Evolutionary conservation across 1,140 invertebrate species (phyloP).

Genomic region (Zaprionus capensis): DNA sequence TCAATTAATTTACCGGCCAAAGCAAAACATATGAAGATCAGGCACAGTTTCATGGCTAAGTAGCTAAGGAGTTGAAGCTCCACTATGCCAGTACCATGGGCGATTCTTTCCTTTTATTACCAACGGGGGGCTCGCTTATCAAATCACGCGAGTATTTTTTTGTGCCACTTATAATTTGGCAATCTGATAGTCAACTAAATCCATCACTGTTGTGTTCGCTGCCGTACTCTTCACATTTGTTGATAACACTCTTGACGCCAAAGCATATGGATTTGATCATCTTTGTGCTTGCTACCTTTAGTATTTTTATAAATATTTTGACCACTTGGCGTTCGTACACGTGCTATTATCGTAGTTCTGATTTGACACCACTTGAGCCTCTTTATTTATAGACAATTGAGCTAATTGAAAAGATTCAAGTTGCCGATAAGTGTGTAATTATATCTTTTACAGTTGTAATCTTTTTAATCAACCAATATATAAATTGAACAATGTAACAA

Average conservation of each 20-base stretch:
- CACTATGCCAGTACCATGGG: conserved; percentile 31
- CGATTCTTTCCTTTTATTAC: conserved; percentile 53
- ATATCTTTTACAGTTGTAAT: background rate
- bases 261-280: conserved; percentile 14
- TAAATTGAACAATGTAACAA: background rate
- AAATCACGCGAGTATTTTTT: conserved; percentile 42
- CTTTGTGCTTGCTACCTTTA: background rate
- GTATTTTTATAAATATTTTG: conserved; percentile 4
- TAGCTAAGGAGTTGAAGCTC: conserved; percentile 40
- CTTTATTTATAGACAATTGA: conserved; percentile 2
- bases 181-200: conserved; percentile 45
- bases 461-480: background rate
- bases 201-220: background rate
- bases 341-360: conserved; percentile 15
- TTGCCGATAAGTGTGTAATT: conserved; percentile 1
- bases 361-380: conserved; percentile 7
- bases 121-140: conserved; percentile 25
- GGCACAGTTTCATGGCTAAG: conserved; percentile 67
- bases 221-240: background rate
- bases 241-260: conserved; percentile 28
- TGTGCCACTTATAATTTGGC: conserved; percentile 59
- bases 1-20: conserved; percentile 57
- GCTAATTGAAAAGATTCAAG: background rate
- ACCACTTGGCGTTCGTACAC: background rate
- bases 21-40: conserved; percentile 56